Evolutionary conservation across 2,797 vertebrate genomes (phyloP).

Genomic region (Megalops cyprinoides): DNA sequence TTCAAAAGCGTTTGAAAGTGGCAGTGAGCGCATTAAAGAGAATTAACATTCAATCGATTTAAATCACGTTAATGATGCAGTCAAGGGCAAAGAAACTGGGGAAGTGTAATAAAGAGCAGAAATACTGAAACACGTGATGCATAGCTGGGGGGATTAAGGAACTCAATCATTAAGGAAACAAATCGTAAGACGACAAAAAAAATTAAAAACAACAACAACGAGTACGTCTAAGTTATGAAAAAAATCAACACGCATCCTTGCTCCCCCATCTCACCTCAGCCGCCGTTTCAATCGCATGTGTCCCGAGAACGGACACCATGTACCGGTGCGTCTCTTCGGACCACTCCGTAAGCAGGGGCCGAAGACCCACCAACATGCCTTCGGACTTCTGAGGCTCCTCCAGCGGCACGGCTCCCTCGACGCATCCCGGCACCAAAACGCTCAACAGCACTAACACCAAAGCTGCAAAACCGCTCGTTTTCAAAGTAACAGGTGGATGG

Average conservation of each 20-base stretch:
- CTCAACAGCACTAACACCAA: slow-evolving; percentile 42
- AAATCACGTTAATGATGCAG: background rate
- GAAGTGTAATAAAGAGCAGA: too few species aligned
- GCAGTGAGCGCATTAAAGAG: background rate
- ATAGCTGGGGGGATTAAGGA: too few species aligned
- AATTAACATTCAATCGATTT: background rate
- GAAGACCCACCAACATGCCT: slow-evolving; percentile 50
- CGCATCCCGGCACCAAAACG: slow-evolving; percentile 38
- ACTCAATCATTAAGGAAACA: too few species aligned
- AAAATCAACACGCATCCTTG: too few species aligned
- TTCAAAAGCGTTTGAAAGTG: background rate
- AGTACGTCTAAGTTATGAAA: too few species aligned
- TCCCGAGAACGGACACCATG: slow-evolving; percentile 69
- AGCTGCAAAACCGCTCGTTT: slow-evolving; percentile 38
- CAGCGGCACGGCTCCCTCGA: slow-evolving; percentile 36
- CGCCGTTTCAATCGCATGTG: slow-evolving; percentile 60
- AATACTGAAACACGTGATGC: background rate
- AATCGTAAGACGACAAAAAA: too few species aligned
- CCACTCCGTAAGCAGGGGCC: slow-evolving; percentile 53
- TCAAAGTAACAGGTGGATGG: slow-evolving; percentile 39
- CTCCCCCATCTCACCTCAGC: slow-evolving; percentile 60
- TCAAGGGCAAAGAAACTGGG: background rate
- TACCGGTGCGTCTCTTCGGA: slow-evolving; percentile 62
- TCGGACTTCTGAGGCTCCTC: slow-evolving; percentile 25
- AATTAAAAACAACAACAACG: too few species aligned